Conservation (phyloP, 2,113 vertebrate species). For the Pseudorasbora parva region DNA sequence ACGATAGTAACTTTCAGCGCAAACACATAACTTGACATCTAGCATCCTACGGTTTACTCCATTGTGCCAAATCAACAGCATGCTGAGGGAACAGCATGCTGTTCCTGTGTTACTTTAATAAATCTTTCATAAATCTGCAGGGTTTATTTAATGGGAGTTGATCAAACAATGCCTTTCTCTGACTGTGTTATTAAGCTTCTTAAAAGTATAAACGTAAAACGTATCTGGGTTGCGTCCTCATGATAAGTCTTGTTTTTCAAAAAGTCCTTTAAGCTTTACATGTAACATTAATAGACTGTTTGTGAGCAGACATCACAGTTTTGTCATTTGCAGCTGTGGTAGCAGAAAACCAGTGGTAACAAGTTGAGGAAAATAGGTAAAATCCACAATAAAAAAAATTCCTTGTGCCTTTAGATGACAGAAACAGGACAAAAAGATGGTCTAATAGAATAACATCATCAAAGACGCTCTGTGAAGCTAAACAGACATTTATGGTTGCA, state of each 20-base stretch:
- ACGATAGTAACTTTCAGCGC: background rate
- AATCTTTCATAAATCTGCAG: constrained; percentile 18
- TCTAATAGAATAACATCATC: too few species aligned
- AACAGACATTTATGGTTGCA: too few species aligned
- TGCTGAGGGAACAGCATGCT: constrained; percentile 27
- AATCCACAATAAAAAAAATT: too few species aligned
- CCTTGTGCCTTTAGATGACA: too few species aligned
- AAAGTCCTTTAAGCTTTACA: too few species aligned
- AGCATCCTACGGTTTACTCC: constrained; percentile 20
- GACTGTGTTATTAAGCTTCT: background rate
- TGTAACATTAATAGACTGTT: too few species aligned
- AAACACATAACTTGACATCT: constrained; percentile 7
- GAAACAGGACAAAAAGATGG: too few species aligned
- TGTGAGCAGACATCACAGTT: too few species aligned
- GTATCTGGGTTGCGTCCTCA: background rate
- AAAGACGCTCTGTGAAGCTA: too few species aligned
- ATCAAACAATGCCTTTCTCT: background rate
- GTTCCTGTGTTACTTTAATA: constrained; percentile 22
- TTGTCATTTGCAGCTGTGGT: too few species aligned
- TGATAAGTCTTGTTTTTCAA: background rate
- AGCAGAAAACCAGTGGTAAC: too few species aligned
- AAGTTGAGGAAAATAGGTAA: too few species aligned
- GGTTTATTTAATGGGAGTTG: constrained; percentile 21
- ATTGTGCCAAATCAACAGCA: constrained; percentile 34
- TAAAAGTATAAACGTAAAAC: background rate